Percentiles rank a stretch among this genome's conserved stretches.
Evolutionary conservation across 2,888 invertebrate species (phyloP).

Genomic region (Sesia bembeciformis): DNA sequence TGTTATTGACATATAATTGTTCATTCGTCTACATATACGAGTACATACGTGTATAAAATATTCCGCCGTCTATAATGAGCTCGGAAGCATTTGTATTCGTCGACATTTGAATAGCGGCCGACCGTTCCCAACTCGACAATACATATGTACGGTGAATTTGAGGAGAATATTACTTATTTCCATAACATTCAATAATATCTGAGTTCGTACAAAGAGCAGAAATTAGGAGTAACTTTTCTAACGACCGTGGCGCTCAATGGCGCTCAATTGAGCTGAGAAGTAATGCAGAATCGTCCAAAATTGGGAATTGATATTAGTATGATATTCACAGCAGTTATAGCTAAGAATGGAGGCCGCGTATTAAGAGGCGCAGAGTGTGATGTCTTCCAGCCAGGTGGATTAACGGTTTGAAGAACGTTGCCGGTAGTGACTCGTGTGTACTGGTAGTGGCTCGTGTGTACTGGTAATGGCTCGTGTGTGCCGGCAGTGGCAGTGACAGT

Average conservation of each 20-base stretch:
- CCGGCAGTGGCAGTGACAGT: no score
- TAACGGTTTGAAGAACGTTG: no score
- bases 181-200: constrained; percentile 17
- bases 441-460: no score
- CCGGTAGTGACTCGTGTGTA: no score
- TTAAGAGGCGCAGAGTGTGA: no score
- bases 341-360: no score
- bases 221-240: neutral
- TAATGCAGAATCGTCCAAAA: neutral
- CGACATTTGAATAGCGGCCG: constrained; percentile 29
- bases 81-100: constrained; percentile 25
- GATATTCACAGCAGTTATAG: no score
- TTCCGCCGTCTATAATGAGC: constrained; percentile 23
- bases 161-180: constrained; percentile 14
- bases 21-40: no score
- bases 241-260: neutral
- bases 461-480: no score
- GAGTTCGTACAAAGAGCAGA: neutral
- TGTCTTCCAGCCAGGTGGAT: no score
- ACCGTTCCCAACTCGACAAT: constrained; percentile 23
- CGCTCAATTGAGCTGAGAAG: neutral
- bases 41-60: neutral
- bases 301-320: neutral
- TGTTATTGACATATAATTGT: neutral
- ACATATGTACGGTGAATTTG: constrained; percentile 15